Conservation (phyloP, 2,113 vertebrate genomes). For the Zosterops japonicus region DNA sequence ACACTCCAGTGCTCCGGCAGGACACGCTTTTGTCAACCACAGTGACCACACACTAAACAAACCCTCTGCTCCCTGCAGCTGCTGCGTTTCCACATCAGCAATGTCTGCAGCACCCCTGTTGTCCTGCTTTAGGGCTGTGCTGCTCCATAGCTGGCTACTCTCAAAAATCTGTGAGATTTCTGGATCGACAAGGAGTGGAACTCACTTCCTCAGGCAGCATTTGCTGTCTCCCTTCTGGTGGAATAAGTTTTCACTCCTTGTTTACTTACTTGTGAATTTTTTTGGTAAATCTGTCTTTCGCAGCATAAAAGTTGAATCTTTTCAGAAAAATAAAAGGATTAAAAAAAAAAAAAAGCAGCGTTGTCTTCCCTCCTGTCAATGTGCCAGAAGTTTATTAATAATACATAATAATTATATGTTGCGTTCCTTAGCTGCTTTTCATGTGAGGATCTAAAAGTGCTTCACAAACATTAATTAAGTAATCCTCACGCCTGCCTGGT, state of each 20-base stretch:
- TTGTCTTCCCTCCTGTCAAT: slow-evolving; percentile 10
- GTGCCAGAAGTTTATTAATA: slow-evolving; percentile 62
- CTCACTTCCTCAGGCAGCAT: background rate
- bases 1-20: background rate
- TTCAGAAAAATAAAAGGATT: background rate
- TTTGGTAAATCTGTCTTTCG: background rate
- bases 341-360: background rate
- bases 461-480: slow-evolving; percentile 52
- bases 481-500: slow-evolving; percentile 23
- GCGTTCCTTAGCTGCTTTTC: slow-evolving; percentile 18
- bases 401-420: slow-evolving; percentile 48
- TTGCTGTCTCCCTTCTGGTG: background rate
- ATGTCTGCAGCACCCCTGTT: background rate
- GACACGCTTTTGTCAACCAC: accelerated
- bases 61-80: background rate
- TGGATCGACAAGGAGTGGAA: background rate
- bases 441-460: slow-evolving; percentile 36
- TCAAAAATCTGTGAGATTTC: background rate
- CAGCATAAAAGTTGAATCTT: background rate
- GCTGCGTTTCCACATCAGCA: background rate
- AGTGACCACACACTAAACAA: background rate
- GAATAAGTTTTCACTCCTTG: background rate
- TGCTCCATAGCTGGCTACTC: background rate
- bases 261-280: background rate
- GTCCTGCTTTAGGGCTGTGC: too few species aligned